Evolutionary conservation across 2,888 invertebrate genomes (phyloP), one percentile per base, ranked within the genome.

Genomic region (Perdita meconis): DNA sequence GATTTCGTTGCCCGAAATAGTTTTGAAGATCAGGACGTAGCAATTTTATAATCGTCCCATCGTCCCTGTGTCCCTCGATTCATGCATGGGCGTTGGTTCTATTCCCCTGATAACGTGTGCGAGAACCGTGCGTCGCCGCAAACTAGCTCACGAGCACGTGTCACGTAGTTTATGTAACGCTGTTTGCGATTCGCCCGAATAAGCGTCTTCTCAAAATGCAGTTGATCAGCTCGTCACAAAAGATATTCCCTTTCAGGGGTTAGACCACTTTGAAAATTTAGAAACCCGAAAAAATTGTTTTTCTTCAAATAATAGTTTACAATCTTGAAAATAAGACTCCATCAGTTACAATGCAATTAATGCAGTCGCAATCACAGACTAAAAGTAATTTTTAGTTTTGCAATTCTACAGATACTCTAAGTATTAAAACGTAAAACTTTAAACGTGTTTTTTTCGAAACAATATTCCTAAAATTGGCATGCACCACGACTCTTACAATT

Each of bases 171-270:
- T 78, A 79, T 50, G 67, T 78, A 79, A 79, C 47, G 63, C 38
- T 64, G 47, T 40, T 61, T 38, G 30, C 22, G 64, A 71, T 71
- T 68, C 51, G 75, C 71, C n/a, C 60, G 69, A 68, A 64, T 76
- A 76, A 66, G 59, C 71, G 71, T 68, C 68, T 68, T 74, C 66
- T 72, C 53, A 40, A 76, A 76, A 81, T 40, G 61, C 42, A 51
- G 44, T 12, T 36, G 61, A 55, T 71, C 59, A 64, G 36, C 61
- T 78, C 67, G 44, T 71, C 57, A 24, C 57, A 36, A 42, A 12
- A 44, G 66, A 83, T 78, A 83, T 78, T 80, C 59, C 73, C 66
- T 69, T 75, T n/a, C n/a, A n/a, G n/a, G n/a, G n/a, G n/a, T n/a
- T n/a, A n/a, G n/a, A n/a, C n/a, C n/a, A n/a, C n/a, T n/a, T n/a